Evolutionary conservation across 2,113 vertebrate species (phyloP).

Genomic region (Erythrolamprus reginae): DNA sequence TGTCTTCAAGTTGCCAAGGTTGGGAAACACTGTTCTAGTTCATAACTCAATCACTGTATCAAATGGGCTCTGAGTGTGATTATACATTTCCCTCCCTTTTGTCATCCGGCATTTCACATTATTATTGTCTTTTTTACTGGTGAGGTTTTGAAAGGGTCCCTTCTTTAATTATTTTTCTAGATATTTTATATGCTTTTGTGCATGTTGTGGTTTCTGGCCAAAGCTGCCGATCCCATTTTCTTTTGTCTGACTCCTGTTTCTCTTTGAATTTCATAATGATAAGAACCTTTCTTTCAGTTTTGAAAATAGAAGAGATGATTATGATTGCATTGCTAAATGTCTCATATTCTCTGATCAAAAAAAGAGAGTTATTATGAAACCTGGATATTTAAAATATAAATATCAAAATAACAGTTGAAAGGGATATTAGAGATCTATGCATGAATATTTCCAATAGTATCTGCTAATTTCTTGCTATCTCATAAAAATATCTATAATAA

Average conservation of each 20-base stretch:
- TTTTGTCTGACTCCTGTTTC: not conserved
- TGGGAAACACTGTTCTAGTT: too few species aligned
- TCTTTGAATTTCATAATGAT: not conserved
- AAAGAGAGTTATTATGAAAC: not conserved
- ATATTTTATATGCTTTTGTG: not conserved
- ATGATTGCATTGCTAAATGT: not conserved
- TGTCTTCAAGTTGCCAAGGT: too few species aligned
- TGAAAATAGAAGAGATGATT: not conserved
- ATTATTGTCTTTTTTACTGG: not conserved
- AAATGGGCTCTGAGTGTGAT: not conserved
- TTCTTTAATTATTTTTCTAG: not conserved
- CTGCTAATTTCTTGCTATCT: not conserved
- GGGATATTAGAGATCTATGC: not conserved
- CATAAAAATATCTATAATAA: not conserved
- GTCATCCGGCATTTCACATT: not conserved
- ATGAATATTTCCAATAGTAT: not conserved
- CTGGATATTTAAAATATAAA: not conserved
- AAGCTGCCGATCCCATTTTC: not conserved
- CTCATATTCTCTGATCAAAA: not conserved
- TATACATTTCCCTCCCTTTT: not conserved
- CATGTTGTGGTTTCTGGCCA: not conserved
- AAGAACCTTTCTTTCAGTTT: not conserved
- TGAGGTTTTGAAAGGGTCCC: not conserved
- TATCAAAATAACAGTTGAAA: not conserved
- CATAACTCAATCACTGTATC: too few species aligned